Percentiles rank a stretch among this genome's conserved stretches.
Conservation (phyloP, 1,140 invertebrate genomes). For the Brachionus rubens region DNA sequence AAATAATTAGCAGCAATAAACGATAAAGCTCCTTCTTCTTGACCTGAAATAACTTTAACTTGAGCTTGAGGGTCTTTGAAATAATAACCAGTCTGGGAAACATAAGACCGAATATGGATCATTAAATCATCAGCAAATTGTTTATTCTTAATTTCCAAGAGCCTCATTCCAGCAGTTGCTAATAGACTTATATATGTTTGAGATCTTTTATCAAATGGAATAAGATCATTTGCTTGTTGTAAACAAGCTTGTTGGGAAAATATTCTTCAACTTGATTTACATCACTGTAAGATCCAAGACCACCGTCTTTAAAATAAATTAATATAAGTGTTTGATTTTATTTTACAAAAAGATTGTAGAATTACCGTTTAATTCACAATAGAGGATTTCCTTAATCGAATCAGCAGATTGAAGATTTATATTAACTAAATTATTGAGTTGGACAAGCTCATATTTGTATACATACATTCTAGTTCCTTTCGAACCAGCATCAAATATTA, state of each 20-base stretch:
- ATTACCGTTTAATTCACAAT: conserved; percentile 36
- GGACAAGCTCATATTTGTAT: conserved; percentile 1
- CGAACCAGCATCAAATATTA: conserved; percentile 29
- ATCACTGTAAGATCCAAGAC: conserved; percentile 49
- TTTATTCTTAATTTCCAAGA: conserved; percentile 50
- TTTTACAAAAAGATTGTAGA: too few relatives aligned
- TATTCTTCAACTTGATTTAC: conserved; percentile 48
- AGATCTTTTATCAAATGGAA: conserved; percentile 49
- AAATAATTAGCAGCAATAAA: conserved; percentile 64
- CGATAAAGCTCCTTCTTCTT: conserved; percentile 61
- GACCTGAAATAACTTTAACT: conserved; percentile 60
- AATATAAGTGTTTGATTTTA: too few relatives aligned
- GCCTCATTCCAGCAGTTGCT: conserved; percentile 60
- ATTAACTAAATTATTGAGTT: neutral
- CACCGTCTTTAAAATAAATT: conserved; percentile 50
- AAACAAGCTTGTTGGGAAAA: conserved; percentile 52
- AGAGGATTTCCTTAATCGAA: neutral
- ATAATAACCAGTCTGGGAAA: conserved; percentile 54
- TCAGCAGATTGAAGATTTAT: neutral
- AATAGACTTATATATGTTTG: conserved; percentile 56
- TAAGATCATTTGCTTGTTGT: conserved; percentile 47
- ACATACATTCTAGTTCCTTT: conserved; percentile 42
- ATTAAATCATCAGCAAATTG: conserved; percentile 52
- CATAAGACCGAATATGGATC: conserved; percentile 51
- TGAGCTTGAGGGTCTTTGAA: conserved; percentile 54